Evolutionary conservation across 2,888 invertebrate species (phyloP), one percentile per base, ranked within the genome.

Genomic region (Itoplectis maculator): DNA sequence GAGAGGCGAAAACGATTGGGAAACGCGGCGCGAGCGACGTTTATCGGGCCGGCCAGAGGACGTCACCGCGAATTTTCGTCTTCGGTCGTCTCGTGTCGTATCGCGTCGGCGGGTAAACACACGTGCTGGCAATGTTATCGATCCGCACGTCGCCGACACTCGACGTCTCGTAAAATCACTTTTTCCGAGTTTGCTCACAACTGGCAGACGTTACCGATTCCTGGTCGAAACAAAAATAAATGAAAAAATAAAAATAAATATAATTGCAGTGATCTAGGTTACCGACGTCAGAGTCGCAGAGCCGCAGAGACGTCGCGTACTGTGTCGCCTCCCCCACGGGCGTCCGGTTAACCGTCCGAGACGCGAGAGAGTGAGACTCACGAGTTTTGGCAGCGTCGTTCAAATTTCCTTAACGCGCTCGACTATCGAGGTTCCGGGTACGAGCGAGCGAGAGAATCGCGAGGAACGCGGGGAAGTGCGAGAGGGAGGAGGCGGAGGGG

Each of bases 391-490:
- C 59, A 37, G 4, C 29, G 45, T 73, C 73, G 66, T 40, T 56
- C 75, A 47, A 75, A 68, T 37, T 78, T 54, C n/a, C 42, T 63
- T 54, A 70, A 47, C 47, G 69, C 56, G 37, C 69, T 80, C 54
- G 29, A 20, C 56, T 63, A 56, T 75, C 70, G 70, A 69, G 23
- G 56, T 80, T 80, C 61, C 49, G 20, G 13, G n/a, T 37, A 18
- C 49, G 73, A 40, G 35, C 29, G 49, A 29, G 29, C 29, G 3
- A 9, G 13, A 11, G 35, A 20, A 15, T n/a, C 11, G 7, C 35
- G 69, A 8, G 20, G 1, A 29, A 4, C 3, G 49, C 7, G 13
- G 54, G 13, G 29, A 29, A 29, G 29, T 2, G 29, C 5, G 5
- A 29, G 29, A 7, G 18, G 15, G 6, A 23, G 51, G 18, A 29